A percentile compares a stretch with the other conserved stretches of the same genome.
Conservation (phyloP, 2,113 vertebrate genomes). For the Odocoileus virginianus region DNA sequence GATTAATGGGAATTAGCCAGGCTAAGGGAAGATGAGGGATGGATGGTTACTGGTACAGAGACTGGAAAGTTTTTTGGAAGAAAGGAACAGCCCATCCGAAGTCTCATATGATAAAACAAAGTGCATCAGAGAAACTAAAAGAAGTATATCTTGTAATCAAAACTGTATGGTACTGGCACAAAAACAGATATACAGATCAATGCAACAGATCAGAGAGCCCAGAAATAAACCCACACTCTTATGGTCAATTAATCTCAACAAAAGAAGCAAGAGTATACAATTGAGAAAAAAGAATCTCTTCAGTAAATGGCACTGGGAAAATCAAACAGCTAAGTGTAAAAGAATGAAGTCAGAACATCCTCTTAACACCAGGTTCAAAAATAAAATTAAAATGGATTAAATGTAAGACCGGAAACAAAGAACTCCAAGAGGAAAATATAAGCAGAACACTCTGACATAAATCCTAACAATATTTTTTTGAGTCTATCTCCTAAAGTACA, state of each 20-base stretch:
- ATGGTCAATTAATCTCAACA: not conserved
- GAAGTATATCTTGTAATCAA: not conserved
- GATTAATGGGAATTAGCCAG: not conserved
- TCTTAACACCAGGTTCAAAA: not conserved
- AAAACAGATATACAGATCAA: not conserved
- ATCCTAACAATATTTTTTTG: not conserved
- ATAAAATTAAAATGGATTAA: not conserved
- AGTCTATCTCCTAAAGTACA: not conserved
- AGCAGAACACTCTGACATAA: not conserved
- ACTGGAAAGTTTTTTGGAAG: not conserved
- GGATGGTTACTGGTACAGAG: not conserved
- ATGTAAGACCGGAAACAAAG: not conserved
- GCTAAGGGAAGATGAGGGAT: not conserved
- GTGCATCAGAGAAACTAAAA: not conserved
- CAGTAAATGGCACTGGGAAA: not conserved
- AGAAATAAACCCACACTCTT: not conserved
- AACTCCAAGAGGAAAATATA: not conserved
- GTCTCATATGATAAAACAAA: not conserved
- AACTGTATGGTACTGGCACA: not conserved
- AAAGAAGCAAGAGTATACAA: not conserved
- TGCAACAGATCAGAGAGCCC: not conserved
- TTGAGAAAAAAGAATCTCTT: not conserved
- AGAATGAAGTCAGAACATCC: not conserved
- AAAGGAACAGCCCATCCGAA: not conserved
- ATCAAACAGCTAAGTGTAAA: not conserved